Evolutionary conservation across 2,888 invertebrate species (phyloP), one percentile per base, ranked within the genome.

Genomic region (Phymatocera aterrima): DNA sequence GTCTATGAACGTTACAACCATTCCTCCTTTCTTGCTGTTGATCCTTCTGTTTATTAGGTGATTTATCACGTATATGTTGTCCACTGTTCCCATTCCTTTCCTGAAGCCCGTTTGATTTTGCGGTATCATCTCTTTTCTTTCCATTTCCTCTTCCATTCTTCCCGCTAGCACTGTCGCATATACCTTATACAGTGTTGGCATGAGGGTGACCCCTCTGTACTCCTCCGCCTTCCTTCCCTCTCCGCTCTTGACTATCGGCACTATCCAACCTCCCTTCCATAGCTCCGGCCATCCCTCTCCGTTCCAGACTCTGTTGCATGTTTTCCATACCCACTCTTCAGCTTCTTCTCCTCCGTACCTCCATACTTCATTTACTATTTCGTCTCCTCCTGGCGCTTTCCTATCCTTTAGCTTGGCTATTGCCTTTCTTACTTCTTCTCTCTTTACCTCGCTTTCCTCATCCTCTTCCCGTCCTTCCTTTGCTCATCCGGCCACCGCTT

Each of bases 1-100:
- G 31, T 81, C 81, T 18, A 81, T 24, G n/a, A 78, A 80, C 8
- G 61, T 15, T 3, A 75, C 54, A 0, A 74, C 40, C 34, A 80
- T 3, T 18, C 28, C 46, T 46, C 78, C 80, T 37, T 51, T 60
- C 21, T 77, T 60, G 10, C 61, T 72, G 2, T 40, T 31, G 1
- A 79, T 15, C 6, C 51, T 28, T 21, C 68, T 61, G 6, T 80
- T 72, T 3, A 81, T 31, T n/a, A 46, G 43, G 24, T 43, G 12
- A 6, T 68, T 68, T 2, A 64, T 1, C 6, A 74, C 65, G 21
- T 79, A 79, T 12, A 78, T 77, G n/a, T 68, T 68, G 10, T 77
- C 57, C 18, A 79, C 57, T 3, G 70, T 77, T 6, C 77, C 68
- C 60, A 77, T 79, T 5, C 57, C 79, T 34, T 68, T 79, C n/a